Evolutionary conservation across 2,113 vertebrate species (phyloP).

Genomic region (Heterocephalus glaber): DNA sequence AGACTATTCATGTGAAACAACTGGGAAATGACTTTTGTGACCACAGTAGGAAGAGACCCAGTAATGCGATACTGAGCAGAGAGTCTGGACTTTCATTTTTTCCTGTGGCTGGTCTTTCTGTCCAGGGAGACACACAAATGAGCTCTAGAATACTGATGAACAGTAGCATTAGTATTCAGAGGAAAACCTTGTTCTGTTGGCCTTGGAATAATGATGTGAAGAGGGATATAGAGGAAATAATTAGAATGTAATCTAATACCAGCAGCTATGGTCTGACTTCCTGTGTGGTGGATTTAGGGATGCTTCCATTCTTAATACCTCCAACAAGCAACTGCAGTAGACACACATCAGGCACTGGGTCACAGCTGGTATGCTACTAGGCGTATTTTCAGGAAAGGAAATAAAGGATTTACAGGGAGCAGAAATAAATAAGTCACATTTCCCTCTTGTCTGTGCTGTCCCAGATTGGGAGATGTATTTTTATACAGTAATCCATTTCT

Average conservation of each 20-base stretch:
- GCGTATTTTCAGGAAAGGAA: slow-evolving; percentile 71
- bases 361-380: slow-evolving; percentile 44
- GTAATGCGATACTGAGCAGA: slow-evolving; percentile 58
- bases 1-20: slow-evolving; percentile 60
- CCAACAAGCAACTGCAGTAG: slow-evolving; percentile 52
- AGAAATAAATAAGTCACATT: slow-evolving; percentile 61
- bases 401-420: slow-evolving; percentile 66
- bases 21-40: slow-evolving; percentile 64
- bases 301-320: slow-evolving; percentile 66
- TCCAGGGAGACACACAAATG: neutral
- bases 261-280: slow-evolving; percentile 71
- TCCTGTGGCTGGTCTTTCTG: slow-evolving; percentile 66
- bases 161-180: slow-evolving; percentile 76
- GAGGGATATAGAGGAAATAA: slow-evolving; percentile 80
- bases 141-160: slow-evolving; percentile 78
- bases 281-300: slow-evolving; percentile 67
- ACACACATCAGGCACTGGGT: slow-evolving; percentile 62
- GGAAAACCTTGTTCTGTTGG: slow-evolving; percentile 75
- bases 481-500: slow-evolving; percentile 57
- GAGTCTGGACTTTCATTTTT: slow-evolving; percentile 68
- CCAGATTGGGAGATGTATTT: slow-evolving; percentile 28
- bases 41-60: neutral
- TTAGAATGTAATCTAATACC: slow-evolving; percentile 79
- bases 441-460: slow-evolving; percentile 40
- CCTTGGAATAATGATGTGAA: slow-evolving; percentile 78